phyloP scores from a whole-genome alignment of 2,888 invertebrate species.

The Trissolcus japonicus region DNA sequence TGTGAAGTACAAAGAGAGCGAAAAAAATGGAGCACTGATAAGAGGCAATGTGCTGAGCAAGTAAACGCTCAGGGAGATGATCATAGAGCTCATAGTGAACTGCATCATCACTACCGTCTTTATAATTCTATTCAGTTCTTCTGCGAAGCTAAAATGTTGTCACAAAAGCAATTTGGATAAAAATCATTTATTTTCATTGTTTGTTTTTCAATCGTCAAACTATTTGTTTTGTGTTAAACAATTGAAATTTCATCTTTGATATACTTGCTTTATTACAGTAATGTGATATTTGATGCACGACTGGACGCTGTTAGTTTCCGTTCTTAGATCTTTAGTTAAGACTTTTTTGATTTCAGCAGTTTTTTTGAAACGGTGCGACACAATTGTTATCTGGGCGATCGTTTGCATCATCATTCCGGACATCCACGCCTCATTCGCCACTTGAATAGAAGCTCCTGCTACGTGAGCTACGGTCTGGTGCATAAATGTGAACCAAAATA shows the following conservation, averaged over 20 bases:
- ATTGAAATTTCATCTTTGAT: neutral
- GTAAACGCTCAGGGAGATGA: conserved; percentile 59
- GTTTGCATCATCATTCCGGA: conserved; percentile 59
- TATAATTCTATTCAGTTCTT: conserved; percentile 48
- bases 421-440: conserved; percentile 59
- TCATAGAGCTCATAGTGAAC: conserved; percentile 57
- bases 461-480: conserved; percentile 59
- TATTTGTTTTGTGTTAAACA: neutral
- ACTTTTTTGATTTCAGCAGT: neutral
- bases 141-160: conserved; percentile 48
- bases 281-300: conserved; percentile 48
- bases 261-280: conserved; percentile 44
- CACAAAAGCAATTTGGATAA: neutral
- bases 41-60: conserved; percentile 55
- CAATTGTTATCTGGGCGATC: conserved; percentile 54
- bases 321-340: neutral
- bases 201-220: neutral
- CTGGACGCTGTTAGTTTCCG: conserved; percentile 7
- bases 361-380: conserved; percentile 54
- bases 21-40: conserved; percentile 54
- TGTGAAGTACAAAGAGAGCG: conserved; percentile 45
- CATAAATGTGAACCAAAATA: conserved; percentile 55
- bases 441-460: conserved; percentile 52
- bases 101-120: conserved; percentile 58
- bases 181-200: neutral